phyloP scores from a whole-genome alignment of 2,797 vertebrate genomes.

The Notolabrus celidotus region DNA sequence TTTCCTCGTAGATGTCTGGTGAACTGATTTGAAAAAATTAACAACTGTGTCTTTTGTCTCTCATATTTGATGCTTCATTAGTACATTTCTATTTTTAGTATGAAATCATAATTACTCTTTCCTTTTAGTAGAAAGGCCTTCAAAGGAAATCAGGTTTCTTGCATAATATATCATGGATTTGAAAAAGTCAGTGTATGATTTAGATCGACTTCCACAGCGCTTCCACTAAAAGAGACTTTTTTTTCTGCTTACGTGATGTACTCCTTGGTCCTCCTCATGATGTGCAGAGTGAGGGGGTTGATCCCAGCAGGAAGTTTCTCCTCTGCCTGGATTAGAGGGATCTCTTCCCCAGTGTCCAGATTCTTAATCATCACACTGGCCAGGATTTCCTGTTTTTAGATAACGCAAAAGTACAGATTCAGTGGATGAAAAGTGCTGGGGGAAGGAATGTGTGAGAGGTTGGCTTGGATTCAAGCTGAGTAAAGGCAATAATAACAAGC shows the following conservation, averaged over 20 bases:
- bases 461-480: constrained; percentile 3
- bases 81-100: too few relatives aligned
- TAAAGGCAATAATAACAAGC: constrained; percentile 12
- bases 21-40: too few relatives aligned
- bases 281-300: constrained; percentile 97
- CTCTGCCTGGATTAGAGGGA: constrained; percentile 96
- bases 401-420: constrained; percentile 10
- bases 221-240: not conserved
- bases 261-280: constrained; percentile 99
- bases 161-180: too few relatives aligned
- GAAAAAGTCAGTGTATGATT: not conserved
- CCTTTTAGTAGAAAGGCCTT: too few relatives aligned
- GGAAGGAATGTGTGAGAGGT: not conserved
- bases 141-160: too few relatives aligned
- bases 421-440: not conserved
- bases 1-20: too few relatives aligned
- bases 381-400: constrained; percentile 91
- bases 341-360: constrained; percentile 98
- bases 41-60: too few relatives aligned
- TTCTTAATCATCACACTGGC: constrained; percentile 99
- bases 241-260: constrained; percentile 92
- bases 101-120: too few relatives aligned
- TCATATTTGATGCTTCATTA: too few relatives aligned
- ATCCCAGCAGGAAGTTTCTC: constrained; percentile 98
- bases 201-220: not conserved